Percentiles rank a stretch among this genome's conserved stretches.
phyloP scores from a whole-genome alignment of 35 echinoderm and acorn worm genomes.

The Ophioderma brevispina region DNA sequence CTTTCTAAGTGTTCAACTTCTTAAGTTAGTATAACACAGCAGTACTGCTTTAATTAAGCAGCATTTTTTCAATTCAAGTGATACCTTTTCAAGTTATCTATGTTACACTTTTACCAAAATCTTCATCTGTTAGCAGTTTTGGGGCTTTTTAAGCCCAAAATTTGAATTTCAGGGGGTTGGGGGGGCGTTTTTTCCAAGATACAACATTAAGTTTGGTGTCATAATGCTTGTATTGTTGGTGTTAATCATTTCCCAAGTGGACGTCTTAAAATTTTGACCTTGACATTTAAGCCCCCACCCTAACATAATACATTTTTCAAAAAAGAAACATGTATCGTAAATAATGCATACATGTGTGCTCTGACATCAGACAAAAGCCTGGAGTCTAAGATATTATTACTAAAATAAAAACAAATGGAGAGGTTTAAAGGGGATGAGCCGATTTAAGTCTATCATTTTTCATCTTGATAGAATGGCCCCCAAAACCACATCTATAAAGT shows the following conservation, averaged over 20 bases:
- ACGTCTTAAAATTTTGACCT: constrained; percentile 21
- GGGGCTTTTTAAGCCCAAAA: neutral
- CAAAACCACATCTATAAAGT: too few relatives aligned
- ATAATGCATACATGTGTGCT: too few relatives aligned
- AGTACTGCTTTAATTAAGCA: neutral
- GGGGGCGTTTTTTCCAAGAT: neutral
- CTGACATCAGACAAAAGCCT: too few relatives aligned
- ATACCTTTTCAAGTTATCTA: neutral
- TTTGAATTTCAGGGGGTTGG: neutral
- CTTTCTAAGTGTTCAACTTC: neutral
- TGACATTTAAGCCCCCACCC: neutral
- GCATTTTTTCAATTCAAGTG: neutral
- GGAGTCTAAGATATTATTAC: too few relatives aligned
- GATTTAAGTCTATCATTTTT: too few relatives aligned
- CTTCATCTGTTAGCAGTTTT: neutral
- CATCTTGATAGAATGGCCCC: too few relatives aligned
- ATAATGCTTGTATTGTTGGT: constrained; percentile 28
- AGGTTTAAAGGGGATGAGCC: too few relatives aligned
- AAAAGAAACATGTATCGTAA: too few relatives aligned
- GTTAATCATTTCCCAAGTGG: constrained; percentile 27
- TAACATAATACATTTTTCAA: too few relatives aligned
- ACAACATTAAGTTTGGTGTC: constrained; percentile 12
- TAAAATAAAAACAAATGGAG: too few relatives aligned
- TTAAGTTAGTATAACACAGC: neutral
- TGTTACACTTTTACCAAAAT: neutral